Conservation (phyloP, 2,113 vertebrate species). For the Campylomormyrus numenius region DNA sequence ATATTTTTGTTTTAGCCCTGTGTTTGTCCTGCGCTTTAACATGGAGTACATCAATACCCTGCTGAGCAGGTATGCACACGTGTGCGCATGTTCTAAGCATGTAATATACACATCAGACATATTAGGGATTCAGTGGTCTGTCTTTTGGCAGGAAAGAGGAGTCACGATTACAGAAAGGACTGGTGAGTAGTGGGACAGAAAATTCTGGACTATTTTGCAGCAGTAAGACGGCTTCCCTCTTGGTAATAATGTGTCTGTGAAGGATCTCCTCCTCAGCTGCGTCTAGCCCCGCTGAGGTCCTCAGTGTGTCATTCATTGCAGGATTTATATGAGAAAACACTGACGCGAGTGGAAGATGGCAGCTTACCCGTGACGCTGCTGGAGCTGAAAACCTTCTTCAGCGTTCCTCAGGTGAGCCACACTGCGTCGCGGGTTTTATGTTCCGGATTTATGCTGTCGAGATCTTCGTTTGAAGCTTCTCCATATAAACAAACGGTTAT, state of each 20-base stretch:
- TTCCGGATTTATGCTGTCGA: neutral
- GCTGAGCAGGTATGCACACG: constrained; percentile 45
- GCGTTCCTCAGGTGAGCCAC: constrained; percentile 73
- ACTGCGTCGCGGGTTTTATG: neutral
- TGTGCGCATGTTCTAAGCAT: neutral
- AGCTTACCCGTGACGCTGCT: constrained; percentile 74
- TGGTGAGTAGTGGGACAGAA: constrained; percentile 63
- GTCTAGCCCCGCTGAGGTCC: neutral
- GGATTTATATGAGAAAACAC: constrained; percentile 85
- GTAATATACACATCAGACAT: neutral
- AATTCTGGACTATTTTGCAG: neutral
- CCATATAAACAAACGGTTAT: neutral
- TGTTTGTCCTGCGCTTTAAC: constrained; percentile 79
- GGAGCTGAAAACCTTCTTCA: constrained; percentile 76
- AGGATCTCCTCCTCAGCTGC: too few species aligned
- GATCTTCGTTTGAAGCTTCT: neutral
- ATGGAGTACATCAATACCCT: constrained; percentile 74
- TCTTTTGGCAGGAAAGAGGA: constrained; percentile 73
- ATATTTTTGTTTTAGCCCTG: constrained; percentile 62
- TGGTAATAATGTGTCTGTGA: neutral
- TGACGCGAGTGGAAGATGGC: constrained; percentile 71
- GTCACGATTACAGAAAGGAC: constrained; percentile 77
- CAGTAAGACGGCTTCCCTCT: neutral
- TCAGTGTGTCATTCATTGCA: constrained; percentile 38
- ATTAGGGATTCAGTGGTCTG: neutral